Evolutionary conservation across 2,113 vertebrate species (phyloP).

Genomic region (Okapia johnstoni): DNA sequence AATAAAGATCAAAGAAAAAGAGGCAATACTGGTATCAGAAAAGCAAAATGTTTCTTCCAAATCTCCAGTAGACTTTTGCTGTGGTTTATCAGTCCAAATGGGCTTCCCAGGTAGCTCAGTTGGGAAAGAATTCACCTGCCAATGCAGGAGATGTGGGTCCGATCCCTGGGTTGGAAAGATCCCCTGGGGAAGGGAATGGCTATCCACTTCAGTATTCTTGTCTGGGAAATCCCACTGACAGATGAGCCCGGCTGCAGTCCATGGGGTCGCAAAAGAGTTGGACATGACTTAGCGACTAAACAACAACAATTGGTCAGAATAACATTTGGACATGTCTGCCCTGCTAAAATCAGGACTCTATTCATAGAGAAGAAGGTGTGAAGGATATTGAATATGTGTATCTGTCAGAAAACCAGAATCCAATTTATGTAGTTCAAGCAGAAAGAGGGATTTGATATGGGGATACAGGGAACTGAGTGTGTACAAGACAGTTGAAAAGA

Average conservation of each 20-base stretch:
- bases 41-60: neutral
- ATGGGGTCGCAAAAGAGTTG: neutral
- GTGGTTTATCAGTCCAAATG: neutral
- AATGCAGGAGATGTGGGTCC: neutral
- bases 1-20: neutral
- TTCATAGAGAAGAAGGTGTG: neutral
- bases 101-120: neutral
- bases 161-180: rapidly evolving
- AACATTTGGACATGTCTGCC: neutral
- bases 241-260: neutral
- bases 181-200: neutral
- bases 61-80: neutral
- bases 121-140: neutral
- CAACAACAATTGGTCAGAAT: neutral
- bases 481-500: neutral
- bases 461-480: neutral
- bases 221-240: neutral
- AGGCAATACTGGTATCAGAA: neutral
- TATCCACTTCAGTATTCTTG: neutral
- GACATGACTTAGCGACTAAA: neutral
- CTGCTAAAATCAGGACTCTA: neutral
- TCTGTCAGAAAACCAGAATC: neutral
- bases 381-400: neutral
- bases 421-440: neutral
- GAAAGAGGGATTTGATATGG: neutral